These are phyloP conservation scores for Odontophorus gujanensis DNA, from an alignment of 2,113 vertebrate species.

Conservation along the genomic window DNA sequence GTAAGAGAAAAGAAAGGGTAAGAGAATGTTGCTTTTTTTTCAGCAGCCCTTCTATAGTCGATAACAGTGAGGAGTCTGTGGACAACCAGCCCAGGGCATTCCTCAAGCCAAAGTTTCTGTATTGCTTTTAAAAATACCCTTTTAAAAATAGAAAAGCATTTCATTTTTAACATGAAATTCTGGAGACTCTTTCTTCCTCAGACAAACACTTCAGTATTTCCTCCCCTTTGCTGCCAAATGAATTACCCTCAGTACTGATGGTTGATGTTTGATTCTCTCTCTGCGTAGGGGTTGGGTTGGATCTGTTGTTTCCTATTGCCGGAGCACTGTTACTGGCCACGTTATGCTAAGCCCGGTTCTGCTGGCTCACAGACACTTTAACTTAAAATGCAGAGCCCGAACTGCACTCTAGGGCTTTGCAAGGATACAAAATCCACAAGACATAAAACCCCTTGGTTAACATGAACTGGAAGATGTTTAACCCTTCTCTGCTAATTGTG, in stretches of 20 bases:
- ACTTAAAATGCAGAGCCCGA: conserved; percentile 72
- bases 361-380: conserved; percentile 63
- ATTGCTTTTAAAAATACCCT: not conserved
- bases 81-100: not conserved
- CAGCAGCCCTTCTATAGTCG: not conserved
- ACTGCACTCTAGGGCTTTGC: conserved; percentile 73
- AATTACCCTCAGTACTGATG: not conserved
- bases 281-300: not conserved
- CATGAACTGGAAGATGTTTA: conserved; percentile 66
- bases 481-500: conserved; percentile 70
- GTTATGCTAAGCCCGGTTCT: conserved; percentile 60
- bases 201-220: not conserved
- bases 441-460: conserved; percentile 69
- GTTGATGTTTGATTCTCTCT: not conserved
- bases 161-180: not conserved
- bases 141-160: not conserved
- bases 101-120: conserved; percentile 1
- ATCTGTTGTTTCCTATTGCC: conserved; percentile 53
- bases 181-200: not conserved
- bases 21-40: not conserved
- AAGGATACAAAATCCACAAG: conserved; percentile 72
- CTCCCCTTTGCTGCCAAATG: not conserved
- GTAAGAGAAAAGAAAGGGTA: not conserved
- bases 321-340: conserved; percentile 8
- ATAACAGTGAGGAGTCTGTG: not conserved